A percentile compares a stretch with the other conserved stretches of the same genome.
phyloP scores from a whole-genome alignment of 2,888 invertebrate genomes.

The Mylabris sibirica region DNA sequence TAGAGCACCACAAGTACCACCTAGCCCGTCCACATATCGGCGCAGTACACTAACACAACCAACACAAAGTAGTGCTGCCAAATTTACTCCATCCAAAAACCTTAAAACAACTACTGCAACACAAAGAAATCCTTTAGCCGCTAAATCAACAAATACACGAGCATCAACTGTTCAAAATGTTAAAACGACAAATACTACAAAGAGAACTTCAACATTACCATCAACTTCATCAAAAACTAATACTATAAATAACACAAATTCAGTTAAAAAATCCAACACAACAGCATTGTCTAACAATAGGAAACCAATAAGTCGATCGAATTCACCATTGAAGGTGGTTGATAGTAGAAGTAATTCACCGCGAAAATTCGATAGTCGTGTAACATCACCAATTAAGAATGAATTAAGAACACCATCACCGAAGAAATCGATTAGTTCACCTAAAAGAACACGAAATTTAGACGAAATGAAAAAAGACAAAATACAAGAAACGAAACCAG shows the following conservation, averaged over 20 bases:
- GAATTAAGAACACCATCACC: constrained; percentile 45
- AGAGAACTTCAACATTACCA: constrained; percentile 16
- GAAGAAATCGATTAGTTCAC: constrained; percentile 35
- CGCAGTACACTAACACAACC: constrained; percentile 65
- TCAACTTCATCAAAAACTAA: constrained; percentile 15
- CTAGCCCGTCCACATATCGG: constrained; percentile 63
- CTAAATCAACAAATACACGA: constrained; percentile 20
- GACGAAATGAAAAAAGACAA: constrained; percentile 21
- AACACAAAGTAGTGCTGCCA: constrained; percentile 68
- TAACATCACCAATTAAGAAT: constrained; percentile 49
- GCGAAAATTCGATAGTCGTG: constrained; percentile 47
- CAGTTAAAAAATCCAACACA: constrained; percentile 17
- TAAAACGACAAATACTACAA: constrained; percentile 31
- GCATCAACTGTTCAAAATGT: constrained; percentile 15
- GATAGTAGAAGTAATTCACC: constrained; percentile 49
- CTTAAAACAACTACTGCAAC: constrained; percentile 31
- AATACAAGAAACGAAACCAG: constrained; percentile 26
- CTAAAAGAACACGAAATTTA: constrained; percentile 24
- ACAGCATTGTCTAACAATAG: constrained; percentile 12
- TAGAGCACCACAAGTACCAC: constrained; percentile 62
- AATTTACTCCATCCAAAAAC: constrained; percentile 59
- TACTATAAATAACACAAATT: constrained; percentile 12
- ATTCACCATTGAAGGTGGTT: constrained; percentile 48
- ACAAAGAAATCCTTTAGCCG: constrained; percentile 28
- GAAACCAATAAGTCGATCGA: constrained; percentile 42